Evolutionary conservation across 2,888 invertebrate genomes (phyloP).

Genomic region (Andrena trimmerana): DNA sequence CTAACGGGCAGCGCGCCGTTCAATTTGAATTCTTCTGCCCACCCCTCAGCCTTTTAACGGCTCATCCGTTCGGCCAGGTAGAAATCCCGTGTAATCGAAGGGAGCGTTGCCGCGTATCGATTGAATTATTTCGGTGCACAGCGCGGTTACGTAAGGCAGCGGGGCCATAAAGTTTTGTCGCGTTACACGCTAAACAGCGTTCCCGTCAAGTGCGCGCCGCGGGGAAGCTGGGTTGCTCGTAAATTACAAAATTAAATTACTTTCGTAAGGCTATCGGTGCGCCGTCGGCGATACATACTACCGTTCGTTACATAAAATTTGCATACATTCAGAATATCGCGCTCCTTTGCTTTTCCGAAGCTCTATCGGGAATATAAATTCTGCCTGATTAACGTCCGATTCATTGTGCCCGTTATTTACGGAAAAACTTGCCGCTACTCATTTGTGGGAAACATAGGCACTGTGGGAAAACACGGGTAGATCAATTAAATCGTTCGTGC

Average conservation of each 20-base stretch:
- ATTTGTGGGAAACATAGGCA: not conserved
- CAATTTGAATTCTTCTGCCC: not conserved
- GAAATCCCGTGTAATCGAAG: not conserved
- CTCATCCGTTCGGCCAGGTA: not conserved
- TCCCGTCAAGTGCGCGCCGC: not conserved
- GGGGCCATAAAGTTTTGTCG: conserved; percentile 1
- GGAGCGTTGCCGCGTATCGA: not conserved
- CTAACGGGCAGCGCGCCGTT: not conserved
- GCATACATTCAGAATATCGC: conserved; percentile 17
- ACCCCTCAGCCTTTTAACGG: not conserved
- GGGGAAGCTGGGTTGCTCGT: conserved; percentile 1
- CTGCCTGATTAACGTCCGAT: conserved; percentile 21
- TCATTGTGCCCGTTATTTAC: not conserved
- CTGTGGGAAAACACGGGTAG: not conserved
- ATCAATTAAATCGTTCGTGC: not conserved
- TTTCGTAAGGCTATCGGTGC: conserved; percentile 13
- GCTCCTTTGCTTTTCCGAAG: conserved; percentile 11
- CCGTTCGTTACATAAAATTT: conserved; percentile 40
- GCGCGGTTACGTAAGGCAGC: conserved; percentile 3
- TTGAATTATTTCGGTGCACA: conserved; percentile 20
- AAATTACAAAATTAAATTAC: conserved; percentile 45
- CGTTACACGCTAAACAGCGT: conserved; percentile 20
- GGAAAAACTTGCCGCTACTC: not conserved
- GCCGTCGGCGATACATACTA: not conserved
- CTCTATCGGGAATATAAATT: conserved; percentile 7